Evolutionary conservation across 1,140 invertebrate genomes (phyloP), one percentile per base, ranked within the genome.

Genomic region (Zaprionus nigranus): DNA sequence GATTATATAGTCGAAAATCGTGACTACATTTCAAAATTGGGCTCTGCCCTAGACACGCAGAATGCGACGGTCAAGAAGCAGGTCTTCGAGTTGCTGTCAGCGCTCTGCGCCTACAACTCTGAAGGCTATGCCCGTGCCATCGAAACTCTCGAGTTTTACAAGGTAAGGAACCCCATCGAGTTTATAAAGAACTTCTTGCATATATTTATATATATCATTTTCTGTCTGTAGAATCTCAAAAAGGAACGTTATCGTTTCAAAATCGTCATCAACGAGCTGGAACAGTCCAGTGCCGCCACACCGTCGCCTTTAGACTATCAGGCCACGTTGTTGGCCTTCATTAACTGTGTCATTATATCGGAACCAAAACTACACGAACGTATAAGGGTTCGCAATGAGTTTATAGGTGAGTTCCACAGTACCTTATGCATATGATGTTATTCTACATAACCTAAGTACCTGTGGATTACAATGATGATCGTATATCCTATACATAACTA

Each of bases 281-380:
- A 96, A 86, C 95, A 95, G 85, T 95, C 97, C 4, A 85, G 75
- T 58, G 94, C 95, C 28, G 95, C 95, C 30, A 22, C 56, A 36
- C 11, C 61, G 2, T 78, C 83, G 15, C 83, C 84, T 5, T 94
- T 96, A 30, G 97, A 98, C 86, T 99, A 99, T 94, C 97, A 97
- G 94, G 97, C 97, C 5, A 96, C 97, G 12, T 93, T 99, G 54
- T 94, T 99, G 81, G 97, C 97, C 46, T 98, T 99, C 93, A 96
- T 99, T 93, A 99, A 99, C 94, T 99, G 98, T 93, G 95, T 99
- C 90, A 97, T 99, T 88, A 97, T 98, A 82, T 97, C 97, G n/a
- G 97, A 97, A 11, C 95, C 96, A 15, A 95, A 96, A 17, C 94
- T 98, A 53, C 96, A 97, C 70, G 97, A 99, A 81, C 94, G 98